Percentiles rank a stretch among this genome's conserved stretches.
phyloP scores from a whole-genome alignment of 2,797 vertebrate genomes.

The Spinus pinus region DNA sequence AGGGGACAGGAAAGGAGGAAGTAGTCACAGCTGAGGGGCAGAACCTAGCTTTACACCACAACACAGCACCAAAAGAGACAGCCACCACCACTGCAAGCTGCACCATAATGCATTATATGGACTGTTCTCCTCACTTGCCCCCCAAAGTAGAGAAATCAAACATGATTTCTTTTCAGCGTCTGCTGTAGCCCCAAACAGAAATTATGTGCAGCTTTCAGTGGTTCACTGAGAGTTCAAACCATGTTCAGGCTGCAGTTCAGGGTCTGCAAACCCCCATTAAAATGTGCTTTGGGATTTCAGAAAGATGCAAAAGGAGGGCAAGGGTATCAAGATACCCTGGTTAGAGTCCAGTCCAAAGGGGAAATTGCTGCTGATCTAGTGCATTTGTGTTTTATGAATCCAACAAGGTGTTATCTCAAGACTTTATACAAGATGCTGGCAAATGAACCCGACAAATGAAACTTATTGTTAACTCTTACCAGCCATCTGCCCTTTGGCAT shows the following conservation, averaged over 20 bases:
- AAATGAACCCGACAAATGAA: neutral
- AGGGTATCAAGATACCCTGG: neutral
- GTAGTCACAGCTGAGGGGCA: too few species aligned
- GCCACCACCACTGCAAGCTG: neutral
- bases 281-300: neutral
- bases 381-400: neutral
- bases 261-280: neutral
- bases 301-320: neutral
- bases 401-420: neutral
- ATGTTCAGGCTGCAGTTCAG: constrained; percentile 2
- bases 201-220: constrained; percentile 11
- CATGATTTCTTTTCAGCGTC: constrained; percentile 41
- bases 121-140: neutral
- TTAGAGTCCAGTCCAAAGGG: neutral
- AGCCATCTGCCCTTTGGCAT: neutral
- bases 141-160: constrained; percentile 48
- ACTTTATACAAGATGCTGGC: neutral
- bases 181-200: constrained; percentile 2
- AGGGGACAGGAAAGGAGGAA: too few species aligned
- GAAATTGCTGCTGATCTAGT: neutral
- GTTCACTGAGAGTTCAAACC: constrained; percentile 23
- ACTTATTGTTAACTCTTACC: neutral
- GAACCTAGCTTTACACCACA: too few species aligned
- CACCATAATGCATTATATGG: neutral
- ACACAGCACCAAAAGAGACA: neutral